Evolutionary conservation across 2,113 vertebrate genomes (phyloP).

Genomic region (Phoenicopterus ruber): DNA sequence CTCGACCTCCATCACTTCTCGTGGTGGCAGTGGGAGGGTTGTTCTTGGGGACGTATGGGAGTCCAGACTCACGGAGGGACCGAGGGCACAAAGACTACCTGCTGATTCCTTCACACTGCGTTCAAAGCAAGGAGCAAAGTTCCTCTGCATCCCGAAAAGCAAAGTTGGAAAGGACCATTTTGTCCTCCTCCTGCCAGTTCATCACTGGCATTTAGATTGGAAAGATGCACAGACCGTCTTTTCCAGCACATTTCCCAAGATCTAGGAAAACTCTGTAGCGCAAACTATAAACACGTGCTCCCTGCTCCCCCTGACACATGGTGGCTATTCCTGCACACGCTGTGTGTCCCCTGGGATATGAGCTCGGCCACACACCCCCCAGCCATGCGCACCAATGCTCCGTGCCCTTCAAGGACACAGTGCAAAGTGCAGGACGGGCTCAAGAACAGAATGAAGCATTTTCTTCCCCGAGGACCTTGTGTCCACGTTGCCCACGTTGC

Average conservation of each 20-base stretch:
- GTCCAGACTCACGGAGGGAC: not conserved
- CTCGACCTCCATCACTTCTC: fast-evolving
- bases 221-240: not conserved
- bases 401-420: not conserved
- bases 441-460: not conserved
- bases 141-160: not conserved
- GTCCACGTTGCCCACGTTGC: fast-evolving
- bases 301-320: fast-evolving
- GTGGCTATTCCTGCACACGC: fast-evolving
- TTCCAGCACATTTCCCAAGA: not conserved
- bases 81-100: not conserved
- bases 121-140: not conserved
- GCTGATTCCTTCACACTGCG: not conserved
- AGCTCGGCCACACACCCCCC: not conserved
- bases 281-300: fast-evolving
- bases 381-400: not conserved
- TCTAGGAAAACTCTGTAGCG: not conserved
- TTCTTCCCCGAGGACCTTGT: not conserved
- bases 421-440: not conserved
- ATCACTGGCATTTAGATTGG: not conserved
- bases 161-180: not conserved
- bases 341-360: fast-evolving
- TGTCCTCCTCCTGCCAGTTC: not conserved
- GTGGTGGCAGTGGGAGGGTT: fast-evolving
- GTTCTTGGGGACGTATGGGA: not conserved